A percentile compares a stretch with the other conserved stretches of the same genome.
Evolutionary conservation across 2,888 invertebrate species (phyloP).

Genomic region (Drosophila colorata): DNA sequence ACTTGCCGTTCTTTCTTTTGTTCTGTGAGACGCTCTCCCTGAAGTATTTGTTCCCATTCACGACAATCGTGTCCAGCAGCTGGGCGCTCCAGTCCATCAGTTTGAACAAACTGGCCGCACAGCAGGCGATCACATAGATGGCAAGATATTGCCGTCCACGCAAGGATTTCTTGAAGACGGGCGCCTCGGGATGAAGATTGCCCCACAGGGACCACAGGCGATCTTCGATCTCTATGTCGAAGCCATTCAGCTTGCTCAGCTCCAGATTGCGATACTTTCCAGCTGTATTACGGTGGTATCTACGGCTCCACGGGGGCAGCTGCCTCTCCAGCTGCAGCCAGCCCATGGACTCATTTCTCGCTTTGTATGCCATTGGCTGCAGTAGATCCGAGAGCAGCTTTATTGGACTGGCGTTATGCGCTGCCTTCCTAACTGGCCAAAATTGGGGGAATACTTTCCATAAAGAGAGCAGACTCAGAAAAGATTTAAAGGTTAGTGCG

Average conservation of each 20-base stretch:
- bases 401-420: no score
- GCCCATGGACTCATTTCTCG: conserved; percentile 70
- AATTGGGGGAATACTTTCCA: neutral
- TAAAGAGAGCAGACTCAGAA: neutral
- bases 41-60: conserved; percentile 87
- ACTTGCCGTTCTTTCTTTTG: conserved; percentile 86
- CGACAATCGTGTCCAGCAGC: conserved; percentile 88
- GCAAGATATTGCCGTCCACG: conserved; percentile 89
- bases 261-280: conserved; percentile 75
- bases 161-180: conserved; percentile 86
- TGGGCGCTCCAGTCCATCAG: conserved; percentile 88
- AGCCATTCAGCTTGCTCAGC: conserved; percentile 86
- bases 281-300: conserved; percentile 76
- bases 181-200: conserved; percentile 87
- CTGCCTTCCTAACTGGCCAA: conserved; percentile 58
- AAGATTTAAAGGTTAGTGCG: neutral
- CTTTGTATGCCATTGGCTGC: neutral
- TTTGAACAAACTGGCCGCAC: conserved; percentile 87
- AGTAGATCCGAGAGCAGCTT: conserved; percentile 19
- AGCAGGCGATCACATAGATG: conserved; percentile 87
- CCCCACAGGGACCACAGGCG: conserved; percentile 90
- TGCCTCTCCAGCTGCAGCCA: conserved; percentile 82
- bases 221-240: conserved; percentile 89
- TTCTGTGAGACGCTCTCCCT: conserved; percentile 85
- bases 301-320: conserved; percentile 83